Evolutionary conservation across 2,797 vertebrate species (phyloP).

Genomic region (Sphenodon punctatus): DNA sequence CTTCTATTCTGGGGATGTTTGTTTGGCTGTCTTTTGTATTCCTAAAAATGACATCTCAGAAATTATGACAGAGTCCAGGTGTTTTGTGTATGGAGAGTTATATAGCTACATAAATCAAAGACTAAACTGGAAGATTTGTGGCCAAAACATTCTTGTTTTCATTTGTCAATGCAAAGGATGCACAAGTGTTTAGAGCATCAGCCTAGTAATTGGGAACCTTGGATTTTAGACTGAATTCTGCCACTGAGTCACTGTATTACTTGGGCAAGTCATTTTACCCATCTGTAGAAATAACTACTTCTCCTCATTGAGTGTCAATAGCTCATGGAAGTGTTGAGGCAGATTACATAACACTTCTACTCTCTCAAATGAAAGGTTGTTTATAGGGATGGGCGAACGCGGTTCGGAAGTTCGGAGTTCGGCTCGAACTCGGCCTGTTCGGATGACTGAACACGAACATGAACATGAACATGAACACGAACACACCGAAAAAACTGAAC

Average conservation of each 20-base stretch:
- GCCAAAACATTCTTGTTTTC: background rate
- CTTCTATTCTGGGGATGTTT: slow-evolving; percentile 13
- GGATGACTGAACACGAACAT: too few species aligned
- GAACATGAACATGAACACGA: too few species aligned
- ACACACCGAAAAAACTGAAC: too few species aligned
- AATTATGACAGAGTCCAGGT: too few species aligned
- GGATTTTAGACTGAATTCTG: background rate
- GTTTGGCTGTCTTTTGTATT: background rate
- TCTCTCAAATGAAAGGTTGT: background rate
- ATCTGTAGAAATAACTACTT: background rate
- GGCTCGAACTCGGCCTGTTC: too few species aligned
- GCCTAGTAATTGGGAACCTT: background rate
- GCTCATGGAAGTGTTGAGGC: background rate
- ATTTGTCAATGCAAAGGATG: background rate
- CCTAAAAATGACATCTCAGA: background rate
- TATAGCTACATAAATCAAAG: background rate
- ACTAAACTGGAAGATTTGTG: background rate
- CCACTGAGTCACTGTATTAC: background rate
- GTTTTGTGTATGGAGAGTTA: background rate
- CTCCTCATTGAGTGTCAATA: background rate
- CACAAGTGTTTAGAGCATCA: background rate
- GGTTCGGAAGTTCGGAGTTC: too few species aligned
- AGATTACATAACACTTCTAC: background rate
- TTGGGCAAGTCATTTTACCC: slow-evolving; percentile 4
- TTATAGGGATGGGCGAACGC: too few species aligned